Evolutionary conservation across 30 jellyfish, hydroid and myxozoan genomes (phyloP).

Genomic region (Turritopsis rubra): DNA sequence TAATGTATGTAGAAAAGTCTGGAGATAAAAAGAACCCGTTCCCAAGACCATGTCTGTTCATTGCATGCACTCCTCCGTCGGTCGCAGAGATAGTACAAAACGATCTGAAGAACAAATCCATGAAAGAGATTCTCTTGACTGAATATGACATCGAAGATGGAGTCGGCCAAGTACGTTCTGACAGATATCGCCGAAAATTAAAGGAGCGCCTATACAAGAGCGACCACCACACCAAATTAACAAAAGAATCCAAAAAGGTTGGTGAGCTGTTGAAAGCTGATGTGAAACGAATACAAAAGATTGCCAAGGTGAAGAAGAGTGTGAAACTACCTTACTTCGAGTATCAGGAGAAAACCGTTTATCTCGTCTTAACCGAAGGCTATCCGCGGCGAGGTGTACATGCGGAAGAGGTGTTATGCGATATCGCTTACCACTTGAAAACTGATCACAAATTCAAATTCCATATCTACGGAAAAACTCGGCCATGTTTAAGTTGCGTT

Average conservation of each 20-base stretch:
- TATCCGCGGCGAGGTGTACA: neutral
- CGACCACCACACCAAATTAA: neutral
- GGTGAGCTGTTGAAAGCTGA: neutral
- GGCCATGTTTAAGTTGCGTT: neutral
- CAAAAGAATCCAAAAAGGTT: neutral
- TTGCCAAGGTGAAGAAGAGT: neutral
- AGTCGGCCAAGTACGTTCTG: neutral
- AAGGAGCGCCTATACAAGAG: neutral
- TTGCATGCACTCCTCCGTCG: conserved; percentile 18
- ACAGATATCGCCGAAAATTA: neutral
- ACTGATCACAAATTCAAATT: neutral
- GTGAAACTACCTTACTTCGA: conserved; percentile 19
- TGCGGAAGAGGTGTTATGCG: neutral
- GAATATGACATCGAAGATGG: neutral
- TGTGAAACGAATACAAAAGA: neutral
- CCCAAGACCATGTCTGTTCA: conserved; percentile 9
- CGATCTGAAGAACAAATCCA: neutral
- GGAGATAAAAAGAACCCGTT: conserved; percentile 6
- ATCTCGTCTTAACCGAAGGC: neutral
- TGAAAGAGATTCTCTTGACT: neutral
- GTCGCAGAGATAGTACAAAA: conserved; percentile 1
- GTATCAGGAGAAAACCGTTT: neutral
- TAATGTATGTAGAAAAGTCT: conserved; percentile 1
- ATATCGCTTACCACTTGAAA: neutral
- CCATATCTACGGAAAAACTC: neutral